Evolutionary conservation across 2,797 vertebrate genomes (phyloP).

Genomic region (Pseudopleuronectes americanus): DNA sequence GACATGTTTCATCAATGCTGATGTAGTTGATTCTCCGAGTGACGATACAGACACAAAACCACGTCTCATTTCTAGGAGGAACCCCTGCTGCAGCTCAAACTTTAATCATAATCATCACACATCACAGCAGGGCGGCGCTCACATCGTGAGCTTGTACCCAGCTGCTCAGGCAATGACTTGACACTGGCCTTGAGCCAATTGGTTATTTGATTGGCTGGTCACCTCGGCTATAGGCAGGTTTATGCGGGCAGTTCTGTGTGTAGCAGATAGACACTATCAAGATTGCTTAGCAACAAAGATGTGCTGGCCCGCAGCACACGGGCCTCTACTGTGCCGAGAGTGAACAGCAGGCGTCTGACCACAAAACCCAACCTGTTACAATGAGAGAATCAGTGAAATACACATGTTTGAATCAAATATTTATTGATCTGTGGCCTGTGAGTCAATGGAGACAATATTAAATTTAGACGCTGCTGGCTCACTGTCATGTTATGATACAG

Average conservation of each 20-base stretch:
- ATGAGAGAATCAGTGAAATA: constrained; percentile 1
- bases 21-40: constrained; percentile 1
- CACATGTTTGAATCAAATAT: constrained; percentile 32
- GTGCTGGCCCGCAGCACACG: constrained; percentile 29
- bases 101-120: constrained; percentile 30
- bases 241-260: constrained; percentile 53
- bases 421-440: constrained; percentile 37
- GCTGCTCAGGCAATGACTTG: constrained; percentile 50
- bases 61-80: constrained; percentile 3
- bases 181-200: constrained; percentile 60
- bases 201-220: constrained; percentile 68
- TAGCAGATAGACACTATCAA: constrained; percentile 63
- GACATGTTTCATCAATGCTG: background rate
- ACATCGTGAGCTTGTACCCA: constrained; percentile 4
- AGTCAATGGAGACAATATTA: constrained; percentile 25
- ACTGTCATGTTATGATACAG: constrained; percentile 13
- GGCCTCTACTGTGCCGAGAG: constrained; percentile 28
- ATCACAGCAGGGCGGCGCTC: background rate
- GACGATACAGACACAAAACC: background rate
- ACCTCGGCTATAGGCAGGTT: constrained; percentile 56
- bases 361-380: background rate
- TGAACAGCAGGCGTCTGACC: constrained; percentile 4
- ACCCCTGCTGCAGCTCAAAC: constrained; percentile 38
- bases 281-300: constrained; percentile 80
- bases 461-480: constrained; percentile 19